Conservation (phyloP, 2,888 invertebrate species). For the Chelonus formosanus region DNA sequence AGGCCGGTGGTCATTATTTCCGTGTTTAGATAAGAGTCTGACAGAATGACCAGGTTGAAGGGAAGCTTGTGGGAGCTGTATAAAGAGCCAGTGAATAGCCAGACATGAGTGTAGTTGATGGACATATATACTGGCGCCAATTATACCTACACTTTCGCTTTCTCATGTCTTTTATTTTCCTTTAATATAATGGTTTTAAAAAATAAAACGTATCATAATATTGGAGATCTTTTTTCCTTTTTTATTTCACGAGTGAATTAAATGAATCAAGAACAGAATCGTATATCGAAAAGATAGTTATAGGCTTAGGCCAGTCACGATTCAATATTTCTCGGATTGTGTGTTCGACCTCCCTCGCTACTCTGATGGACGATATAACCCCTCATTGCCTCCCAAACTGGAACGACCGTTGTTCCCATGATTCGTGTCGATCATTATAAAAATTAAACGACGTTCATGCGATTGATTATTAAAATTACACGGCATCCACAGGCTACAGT, state of each 20-base stretch:
- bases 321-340: slow-evolving; percentile 24
- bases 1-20: slow-evolving; percentile 61
- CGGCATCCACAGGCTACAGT: slow-evolving; percentile 38
- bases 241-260: neutral
- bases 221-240: neutral
- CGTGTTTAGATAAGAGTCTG: slow-evolving; percentile 61
- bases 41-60: slow-evolving; percentile 34
- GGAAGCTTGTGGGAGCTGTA: slow-evolving; percentile 22
- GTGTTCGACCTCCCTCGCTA: slow-evolving; percentile 8
- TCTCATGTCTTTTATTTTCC: neutral
- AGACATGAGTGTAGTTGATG: too few species aligned
- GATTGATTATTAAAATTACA: slow-evolving; percentile 65
- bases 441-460: slow-evolving; percentile 66
- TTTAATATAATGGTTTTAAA: neutral
- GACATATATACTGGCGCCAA: slow-evolving; percentile 7
- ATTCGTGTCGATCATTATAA: slow-evolving; percentile 58
- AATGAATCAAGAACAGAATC: slow-evolving; percentile 5
- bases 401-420: slow-evolving; percentile 27
- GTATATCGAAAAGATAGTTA: slow-evolving; percentile 16
- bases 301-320: slow-evolving; percentile 24
- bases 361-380: slow-evolving; percentile 1
- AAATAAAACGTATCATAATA: too few species aligned
- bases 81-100: too few species aligned
- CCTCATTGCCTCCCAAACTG: slow-evolving; percentile 18
- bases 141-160: slow-evolving; percentile 4